Evolutionary conservation across 2,113 vertebrate genomes (phyloP), one percentile per base, ranked within the genome.

Genomic region (Blennius ocellaris): DNA sequence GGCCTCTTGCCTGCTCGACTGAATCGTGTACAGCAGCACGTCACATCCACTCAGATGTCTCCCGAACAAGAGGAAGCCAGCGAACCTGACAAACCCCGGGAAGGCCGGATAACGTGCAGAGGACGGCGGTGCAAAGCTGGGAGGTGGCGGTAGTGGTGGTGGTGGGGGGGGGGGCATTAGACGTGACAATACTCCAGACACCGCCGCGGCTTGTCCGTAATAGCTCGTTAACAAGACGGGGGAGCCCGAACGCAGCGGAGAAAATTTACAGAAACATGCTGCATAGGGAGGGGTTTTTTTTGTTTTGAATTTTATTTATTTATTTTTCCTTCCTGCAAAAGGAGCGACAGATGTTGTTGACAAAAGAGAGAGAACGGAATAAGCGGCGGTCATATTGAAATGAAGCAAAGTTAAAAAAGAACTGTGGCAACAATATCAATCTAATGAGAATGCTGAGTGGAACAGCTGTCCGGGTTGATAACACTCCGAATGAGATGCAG

Each of bases 311-410:
- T 11, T 49, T 53, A 4, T 30, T 30, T 30, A 30, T 30, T 30
- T 30, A 30, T 30, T 30, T 30, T 30, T 30, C 4, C 21, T 30
- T 30, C 21, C 21, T 30, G 21, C 21, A 30, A 30, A 58, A 47
- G 57, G 56, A 78, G 57, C 44, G 66, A 91, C 92, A 92, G 90
- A 88, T 92, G 90, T 87, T 90, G 90, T 92, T 92, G 87, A 92
- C 90, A 87, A 85, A 83, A 47, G 67, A 52, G 50, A 10, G 43
- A 7, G 63, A 63, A 69, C 47, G 11, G 60, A 87, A 76, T 62
- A 83, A 80, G 84, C 59, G 44, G 40, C 60, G 76, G 80, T 75
- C 79, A 73, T 68, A 78, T 58, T 67, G 59, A 73, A 91, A 84
- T 60, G 79, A 80, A 78, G 73, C 55, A 76, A 87, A 86, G 77